Conservation (phyloP, 2,797 vertebrate species). For the Australoheros facetus region DNA sequence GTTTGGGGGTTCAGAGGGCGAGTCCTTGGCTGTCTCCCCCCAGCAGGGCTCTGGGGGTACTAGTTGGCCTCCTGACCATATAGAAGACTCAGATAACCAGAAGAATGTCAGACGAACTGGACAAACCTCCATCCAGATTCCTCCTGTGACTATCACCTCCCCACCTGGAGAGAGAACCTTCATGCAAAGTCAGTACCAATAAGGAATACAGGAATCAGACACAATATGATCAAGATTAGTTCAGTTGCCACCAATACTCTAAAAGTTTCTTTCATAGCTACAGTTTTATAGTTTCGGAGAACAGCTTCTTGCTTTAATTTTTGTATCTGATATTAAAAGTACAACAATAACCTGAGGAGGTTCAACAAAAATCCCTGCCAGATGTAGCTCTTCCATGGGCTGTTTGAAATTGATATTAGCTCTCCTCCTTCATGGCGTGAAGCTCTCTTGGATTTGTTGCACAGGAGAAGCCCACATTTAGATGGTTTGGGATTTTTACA, state of each 20-base stretch:
- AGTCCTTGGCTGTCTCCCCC: conserved; percentile 66
- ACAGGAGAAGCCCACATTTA: background rate
- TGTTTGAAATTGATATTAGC: background rate
- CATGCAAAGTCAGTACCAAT: conserved; percentile 60
- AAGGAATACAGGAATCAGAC: background rate
- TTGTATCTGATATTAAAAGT: background rate
- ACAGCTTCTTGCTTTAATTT: background rate
- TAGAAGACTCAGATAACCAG: conserved; percentile 92
- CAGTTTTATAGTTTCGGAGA: background rate
- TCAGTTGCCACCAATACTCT: background rate
- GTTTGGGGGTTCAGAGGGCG: conserved; percentile 80
- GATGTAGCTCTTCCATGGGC: background rate
- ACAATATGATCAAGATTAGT: background rate
- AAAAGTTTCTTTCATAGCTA: background rate
- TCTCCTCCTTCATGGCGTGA: background rate
- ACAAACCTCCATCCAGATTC: conserved; percentile 80
- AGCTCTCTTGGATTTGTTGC: background rate
- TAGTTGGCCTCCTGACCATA: conserved; percentile 82
- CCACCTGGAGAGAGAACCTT: conserved; percentile 85
- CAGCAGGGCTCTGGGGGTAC: conserved; percentile 79
- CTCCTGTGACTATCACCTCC: conserved; percentile 86
- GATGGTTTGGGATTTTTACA: background rate
- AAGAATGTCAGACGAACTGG: conserved; percentile 86
- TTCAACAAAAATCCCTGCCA: background rate
- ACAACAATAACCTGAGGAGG: background rate